Conservation (phyloP, 2,797 vertebrate species). For the Enteromius trimaculatus region DNA sequence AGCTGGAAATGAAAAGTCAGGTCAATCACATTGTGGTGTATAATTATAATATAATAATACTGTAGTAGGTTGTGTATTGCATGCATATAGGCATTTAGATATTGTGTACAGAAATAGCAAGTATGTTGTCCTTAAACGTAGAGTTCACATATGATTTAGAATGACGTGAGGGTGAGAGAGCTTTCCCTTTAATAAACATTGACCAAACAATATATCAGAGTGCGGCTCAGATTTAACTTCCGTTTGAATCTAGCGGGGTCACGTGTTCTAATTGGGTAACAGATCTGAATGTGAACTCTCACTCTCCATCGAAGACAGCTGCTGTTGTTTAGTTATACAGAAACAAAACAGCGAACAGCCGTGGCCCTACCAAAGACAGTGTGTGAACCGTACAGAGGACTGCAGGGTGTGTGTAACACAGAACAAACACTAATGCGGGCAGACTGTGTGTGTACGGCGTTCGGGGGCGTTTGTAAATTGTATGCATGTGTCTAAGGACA, state of each 20-base stretch:
- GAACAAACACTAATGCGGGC: background rate
- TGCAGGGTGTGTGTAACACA: background rate
- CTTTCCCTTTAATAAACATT: background rate
- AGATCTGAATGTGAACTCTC: conserved; percentile 11
- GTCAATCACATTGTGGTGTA: background rate
- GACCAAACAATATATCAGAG: conserved; percentile 1
- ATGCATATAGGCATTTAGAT: background rate
- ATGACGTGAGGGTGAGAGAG: background rate
- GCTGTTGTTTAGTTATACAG: conserved; percentile 22
- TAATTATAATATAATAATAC: background rate
- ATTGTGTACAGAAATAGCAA: background rate
- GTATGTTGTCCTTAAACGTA: background rate
- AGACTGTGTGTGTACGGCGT: background rate
- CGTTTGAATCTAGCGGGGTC: background rate
- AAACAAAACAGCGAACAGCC: conserved; percentile 20
- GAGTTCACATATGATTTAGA: background rate
- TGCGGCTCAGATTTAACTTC: background rate
- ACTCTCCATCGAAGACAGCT: conserved; percentile 8
- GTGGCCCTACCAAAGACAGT: background rate
- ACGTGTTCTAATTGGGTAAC: background rate
- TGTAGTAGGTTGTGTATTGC: background rate
- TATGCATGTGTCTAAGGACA: background rate
- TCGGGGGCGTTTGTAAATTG: background rate
- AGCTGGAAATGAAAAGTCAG: background rate
- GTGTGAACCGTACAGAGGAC: background rate